These are phyloP conservation scores for Hippocampus abdominalis DNA, from an alignment of 2,113 vertebrate genomes.

Conservation along the genomic window DNA sequence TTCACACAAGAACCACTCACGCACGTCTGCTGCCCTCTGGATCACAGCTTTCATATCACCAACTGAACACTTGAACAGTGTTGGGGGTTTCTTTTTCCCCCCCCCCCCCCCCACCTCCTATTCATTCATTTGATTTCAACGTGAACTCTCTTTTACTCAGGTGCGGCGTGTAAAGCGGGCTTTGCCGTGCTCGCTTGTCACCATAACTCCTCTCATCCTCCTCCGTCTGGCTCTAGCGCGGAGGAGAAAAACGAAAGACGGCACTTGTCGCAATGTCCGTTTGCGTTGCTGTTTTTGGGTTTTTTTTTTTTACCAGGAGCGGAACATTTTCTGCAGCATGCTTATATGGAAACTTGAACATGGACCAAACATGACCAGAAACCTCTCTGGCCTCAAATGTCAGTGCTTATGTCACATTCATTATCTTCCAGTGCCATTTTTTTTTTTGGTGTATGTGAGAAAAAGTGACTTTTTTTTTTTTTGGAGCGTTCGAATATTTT, in stretches of 20 bases:
- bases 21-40: slow-evolving; percentile 34
- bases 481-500: slow-evolving; percentile 6
- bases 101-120: background rate
- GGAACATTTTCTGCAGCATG: slow-evolving; percentile 35
- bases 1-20: slow-evolving; percentile 35
- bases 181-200: slow-evolving; percentile 33
- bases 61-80: slow-evolving; percentile 26
- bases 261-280: slow-evolving; percentile 53
- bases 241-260: slow-evolving; percentile 31
- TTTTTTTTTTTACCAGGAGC: slow-evolving; percentile 13
- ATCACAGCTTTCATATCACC: slow-evolving; percentile 20
- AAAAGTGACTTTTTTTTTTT: background rate
- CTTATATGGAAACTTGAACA: slow-evolving; percentile 6
- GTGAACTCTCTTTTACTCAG: slow-evolving; percentile 65
- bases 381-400: slow-evolving; percentile 28
- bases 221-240: slow-evolving; percentile 5
- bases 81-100: slow-evolving; percentile 5
- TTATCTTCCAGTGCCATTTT: slow-evolving; percentile 61
- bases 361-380: slow-evolving; percentile 11
- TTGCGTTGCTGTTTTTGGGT: background rate
- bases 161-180: slow-evolving; percentile 58
- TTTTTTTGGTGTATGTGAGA: slow-evolving; percentile 52
- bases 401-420: slow-evolving; percentile 38
- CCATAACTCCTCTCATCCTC: slow-evolving; percentile 39
- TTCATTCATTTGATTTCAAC: slow-evolving; percentile 30